These are phyloP conservation scores for Romanomermis culicivorax DNA, from an alignment of 2,888 invertebrate species.

Conservation along the genomic window DNA sequence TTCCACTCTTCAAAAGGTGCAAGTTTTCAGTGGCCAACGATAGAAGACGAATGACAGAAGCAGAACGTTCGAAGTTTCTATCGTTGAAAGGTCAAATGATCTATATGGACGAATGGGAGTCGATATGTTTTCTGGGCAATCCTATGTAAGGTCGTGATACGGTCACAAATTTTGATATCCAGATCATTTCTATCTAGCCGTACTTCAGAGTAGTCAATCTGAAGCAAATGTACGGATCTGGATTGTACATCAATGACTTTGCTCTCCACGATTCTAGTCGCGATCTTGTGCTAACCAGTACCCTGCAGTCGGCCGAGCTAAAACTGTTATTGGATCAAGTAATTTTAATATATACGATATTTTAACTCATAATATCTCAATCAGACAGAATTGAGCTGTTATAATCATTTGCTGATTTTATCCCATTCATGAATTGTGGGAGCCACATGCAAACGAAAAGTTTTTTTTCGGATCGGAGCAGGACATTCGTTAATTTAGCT, in stretches of 20 bases:
- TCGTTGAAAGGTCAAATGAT: slow-evolving; percentile 87
- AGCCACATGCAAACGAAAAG: no score
- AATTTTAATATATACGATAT: not conserved
- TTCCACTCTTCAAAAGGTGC: no score
- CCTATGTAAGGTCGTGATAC: slow-evolving; percentile 44
- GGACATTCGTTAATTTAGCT: no score
- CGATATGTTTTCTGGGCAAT: slow-evolving; percentile 87
- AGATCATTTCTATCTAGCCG: not conserved
- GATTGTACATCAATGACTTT: slow-evolving; percentile 85
- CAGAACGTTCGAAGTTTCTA: slow-evolving; percentile 31
- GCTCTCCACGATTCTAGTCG: slow-evolving; percentile 98
- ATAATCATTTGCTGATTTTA: no score
- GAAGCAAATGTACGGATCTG: slow-evolving; percentile 70
- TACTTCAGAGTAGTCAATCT: slow-evolving; percentile 56
- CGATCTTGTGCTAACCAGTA: slow-evolving; percentile 81
- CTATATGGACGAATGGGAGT: slow-evolving; percentile 91
- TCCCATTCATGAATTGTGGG: no score
- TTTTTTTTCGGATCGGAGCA: no score
- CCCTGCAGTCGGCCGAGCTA: slow-evolving; percentile 86
- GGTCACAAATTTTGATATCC: no score
- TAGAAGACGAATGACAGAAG: slow-evolving; percentile 30
- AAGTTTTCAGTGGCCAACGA: slow-evolving; percentile 38
- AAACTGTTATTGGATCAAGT: slow-evolving; percentile 66
- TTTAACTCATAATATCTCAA: not conserved
- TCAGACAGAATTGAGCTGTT: not conserved